These are phyloP conservation scores for Tragelaphus eurycerus DNA, from an alignment of 2,797 vertebrate genomes.

Conservation along the genomic window DNA sequence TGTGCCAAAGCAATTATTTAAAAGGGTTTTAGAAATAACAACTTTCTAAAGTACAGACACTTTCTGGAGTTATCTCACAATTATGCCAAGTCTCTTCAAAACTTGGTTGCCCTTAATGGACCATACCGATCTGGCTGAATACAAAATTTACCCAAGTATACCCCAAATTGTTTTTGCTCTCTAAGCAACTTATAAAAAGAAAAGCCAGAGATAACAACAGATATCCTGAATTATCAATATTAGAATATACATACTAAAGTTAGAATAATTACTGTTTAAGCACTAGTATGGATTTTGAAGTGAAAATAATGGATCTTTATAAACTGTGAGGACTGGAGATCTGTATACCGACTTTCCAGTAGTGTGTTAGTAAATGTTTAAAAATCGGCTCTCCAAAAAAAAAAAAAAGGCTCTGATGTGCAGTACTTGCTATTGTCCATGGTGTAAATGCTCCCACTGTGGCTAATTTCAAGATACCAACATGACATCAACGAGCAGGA, in stretches of 20 bases:
- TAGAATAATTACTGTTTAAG: conserved; percentile 14
- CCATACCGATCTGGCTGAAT: background rate
- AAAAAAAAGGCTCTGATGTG: background rate
- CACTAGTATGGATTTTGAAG: background rate
- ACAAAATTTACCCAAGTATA: background rate
- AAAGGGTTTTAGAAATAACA: conserved; percentile 58
- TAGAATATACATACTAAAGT: background rate
- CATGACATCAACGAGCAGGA: background rate
- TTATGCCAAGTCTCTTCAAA: conserved; percentile 20
- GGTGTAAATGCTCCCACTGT: background rate
- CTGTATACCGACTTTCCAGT: background rate
- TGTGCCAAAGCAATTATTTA: conserved; percentile 65
- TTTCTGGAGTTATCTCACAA: background rate
- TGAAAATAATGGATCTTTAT: background rate
- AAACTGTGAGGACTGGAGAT: background rate
- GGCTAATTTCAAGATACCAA: background rate
- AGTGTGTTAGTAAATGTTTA: background rate
- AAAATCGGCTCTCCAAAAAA: background rate
- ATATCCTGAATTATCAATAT: background rate
- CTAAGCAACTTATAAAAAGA: conserved; percentile 9
- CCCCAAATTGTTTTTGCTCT: background rate
- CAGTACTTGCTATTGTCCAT: background rate
- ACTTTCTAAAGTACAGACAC: conserved; percentile 20
- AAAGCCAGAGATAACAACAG: background rate
- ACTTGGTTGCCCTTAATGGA: conserved; percentile 3